A percentile compares a stretch with the other conserved stretches of the same genome.
Conservation (phyloP, 2,888 invertebrate species). For the Zaprionus bogoriensis region DNA sequence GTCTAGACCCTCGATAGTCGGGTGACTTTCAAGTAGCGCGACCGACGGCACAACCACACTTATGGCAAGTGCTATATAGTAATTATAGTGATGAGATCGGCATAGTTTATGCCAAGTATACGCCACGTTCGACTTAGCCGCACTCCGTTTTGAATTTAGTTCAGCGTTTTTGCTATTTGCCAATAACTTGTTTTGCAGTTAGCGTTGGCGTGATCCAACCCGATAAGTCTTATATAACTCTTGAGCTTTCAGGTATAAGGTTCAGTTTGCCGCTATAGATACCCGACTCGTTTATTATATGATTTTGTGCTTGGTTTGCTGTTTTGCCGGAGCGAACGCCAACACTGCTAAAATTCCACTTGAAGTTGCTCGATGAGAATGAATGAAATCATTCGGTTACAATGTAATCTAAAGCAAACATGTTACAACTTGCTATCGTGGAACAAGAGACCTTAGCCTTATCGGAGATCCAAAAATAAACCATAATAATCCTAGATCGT, state of each 20-base stretch:
- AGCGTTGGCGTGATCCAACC: constrained; percentile 13
- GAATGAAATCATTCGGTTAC: neutral
- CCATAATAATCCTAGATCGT: constrained; percentile 2
- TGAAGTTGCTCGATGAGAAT: no score
- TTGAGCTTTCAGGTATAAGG: constrained; percentile 21
- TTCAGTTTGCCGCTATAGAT: constrained; percentile 24
- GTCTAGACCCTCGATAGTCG: neutral
- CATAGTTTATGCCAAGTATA: no score
- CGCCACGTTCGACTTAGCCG: neutral
- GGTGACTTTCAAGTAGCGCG: neutral
- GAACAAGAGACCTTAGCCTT: neutral
- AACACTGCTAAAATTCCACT: neutral
- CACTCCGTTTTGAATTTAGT: constrained; percentile 2
- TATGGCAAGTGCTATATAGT: neutral
- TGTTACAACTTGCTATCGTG: neutral
- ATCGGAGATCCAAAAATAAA: neutral
- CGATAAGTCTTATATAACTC: constrained; percentile 27
- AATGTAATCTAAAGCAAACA: neutral
- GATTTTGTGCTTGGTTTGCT: neutral
- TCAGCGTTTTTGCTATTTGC: constrained; percentile 4
- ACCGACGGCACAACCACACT: neutral
- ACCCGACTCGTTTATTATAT: neutral
- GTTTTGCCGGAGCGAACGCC: neutral
- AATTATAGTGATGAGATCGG: neutral
- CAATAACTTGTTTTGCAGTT: constrained; percentile 38